Percentiles rank a stretch among this genome's conserved stretches.
Conservation (phyloP, 1,140 invertebrate genomes). For the Cryptotermes secundus region DNA sequence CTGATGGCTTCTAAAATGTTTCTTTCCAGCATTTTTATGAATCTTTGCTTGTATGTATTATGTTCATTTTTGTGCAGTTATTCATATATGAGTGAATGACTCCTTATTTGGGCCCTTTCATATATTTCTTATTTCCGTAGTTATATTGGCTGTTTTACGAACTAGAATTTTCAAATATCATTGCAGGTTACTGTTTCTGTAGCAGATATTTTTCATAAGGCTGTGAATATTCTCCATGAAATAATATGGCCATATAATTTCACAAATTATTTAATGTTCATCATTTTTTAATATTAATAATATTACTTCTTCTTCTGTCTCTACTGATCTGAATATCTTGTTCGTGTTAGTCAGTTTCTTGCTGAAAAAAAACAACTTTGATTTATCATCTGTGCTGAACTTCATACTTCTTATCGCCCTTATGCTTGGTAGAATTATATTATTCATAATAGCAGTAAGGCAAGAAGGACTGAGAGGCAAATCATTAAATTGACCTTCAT, state of each 20-base stretch:
- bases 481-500: too few species aligned
- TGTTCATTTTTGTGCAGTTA: not conserved
- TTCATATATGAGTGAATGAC: not conserved
- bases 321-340: not conserved
- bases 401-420: not conserved
- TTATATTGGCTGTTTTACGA: too few species aligned
- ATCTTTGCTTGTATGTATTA: not conserved
- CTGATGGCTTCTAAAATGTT: not conserved
- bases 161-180: too few species aligned
- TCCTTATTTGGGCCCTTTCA: too few species aligned
- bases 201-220: too few species aligned
- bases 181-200: too few species aligned
- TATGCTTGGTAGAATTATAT: not conserved
- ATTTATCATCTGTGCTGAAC: not conserved
- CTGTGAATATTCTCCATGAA: too few species aligned
- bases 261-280: not conserved
- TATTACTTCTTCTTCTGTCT: not conserved
- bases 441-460: not conserved
- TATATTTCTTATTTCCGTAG: too few species aligned
- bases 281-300: not conserved
- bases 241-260: not conserved
- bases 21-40: not conserved
- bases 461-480: too few species aligned
- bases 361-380: not conserved
- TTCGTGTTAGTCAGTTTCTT: not conserved